Percentiles rank a stretch among this genome's conserved stretches.
phyloP scores from a whole-genome alignment of 2,797 vertebrate genomes.

The Semotilus atromaculatus region DNA sequence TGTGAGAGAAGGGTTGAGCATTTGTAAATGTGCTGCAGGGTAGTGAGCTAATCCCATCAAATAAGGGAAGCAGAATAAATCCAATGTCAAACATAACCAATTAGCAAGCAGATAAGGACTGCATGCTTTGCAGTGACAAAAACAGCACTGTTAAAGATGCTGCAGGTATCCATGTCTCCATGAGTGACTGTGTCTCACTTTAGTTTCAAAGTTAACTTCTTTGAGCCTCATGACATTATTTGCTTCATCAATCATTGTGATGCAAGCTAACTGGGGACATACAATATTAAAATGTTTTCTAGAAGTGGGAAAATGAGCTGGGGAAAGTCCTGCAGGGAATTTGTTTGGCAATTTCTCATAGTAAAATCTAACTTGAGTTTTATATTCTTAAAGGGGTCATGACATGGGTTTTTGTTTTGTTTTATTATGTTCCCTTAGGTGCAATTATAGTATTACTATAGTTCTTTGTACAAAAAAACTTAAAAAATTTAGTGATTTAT shows the following conservation, averaged over 20 bases:
- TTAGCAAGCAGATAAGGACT: conserved; percentile 61
- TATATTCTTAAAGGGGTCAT: neutral
- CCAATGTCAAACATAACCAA: conserved; percentile 69
- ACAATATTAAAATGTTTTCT: conserved; percentile 28
- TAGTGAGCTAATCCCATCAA: conserved; percentile 72
- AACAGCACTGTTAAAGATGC: conserved; percentile 53
- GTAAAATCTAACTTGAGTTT: neutral
- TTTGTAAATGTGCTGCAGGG: conserved; percentile 58
- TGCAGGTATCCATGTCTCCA: conserved; percentile 34
- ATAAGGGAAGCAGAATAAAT: conserved; percentile 65
- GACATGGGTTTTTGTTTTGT: too few species aligned
- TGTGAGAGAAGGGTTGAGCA: conserved; percentile 22
- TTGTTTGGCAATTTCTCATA: neutral
- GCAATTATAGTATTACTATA: too few species aligned
- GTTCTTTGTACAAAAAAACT: too few species aligned
- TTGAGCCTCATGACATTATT: conserved; percentile 25
- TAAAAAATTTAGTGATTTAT: too few species aligned
- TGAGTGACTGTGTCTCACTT: neutral
- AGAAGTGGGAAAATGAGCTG: neutral
- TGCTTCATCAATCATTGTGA: conserved; percentile 47
- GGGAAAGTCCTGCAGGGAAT: neutral
- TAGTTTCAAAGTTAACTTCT: conserved; percentile 28
- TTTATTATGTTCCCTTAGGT: too few species aligned
- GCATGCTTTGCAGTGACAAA: conserved; percentile 52
- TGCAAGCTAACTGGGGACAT: conserved; percentile 21